A percentile compares a stretch with the other conserved stretches of the same genome.
phyloP scores from a whole-genome alignment of 2,113 vertebrate genomes.

The Galemys pyrenaicus region DNA sequence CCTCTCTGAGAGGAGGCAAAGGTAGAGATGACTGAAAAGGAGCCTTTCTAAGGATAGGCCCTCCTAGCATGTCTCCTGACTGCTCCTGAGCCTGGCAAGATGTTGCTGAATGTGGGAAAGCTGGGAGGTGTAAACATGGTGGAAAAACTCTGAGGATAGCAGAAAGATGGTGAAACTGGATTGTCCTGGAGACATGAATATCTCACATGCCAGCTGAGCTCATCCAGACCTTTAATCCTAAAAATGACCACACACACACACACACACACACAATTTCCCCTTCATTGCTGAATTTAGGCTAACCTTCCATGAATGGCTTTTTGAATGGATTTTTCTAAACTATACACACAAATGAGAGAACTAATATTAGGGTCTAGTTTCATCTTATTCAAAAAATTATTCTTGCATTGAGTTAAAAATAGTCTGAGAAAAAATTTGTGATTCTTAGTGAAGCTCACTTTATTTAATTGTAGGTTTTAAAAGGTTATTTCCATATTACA shows the following conservation, averaged over 20 bases:
- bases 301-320: neutral
- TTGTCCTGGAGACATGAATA: neutral
- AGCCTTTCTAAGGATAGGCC: neutral
- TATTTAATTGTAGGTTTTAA: neutral
- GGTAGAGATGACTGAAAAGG: neutral
- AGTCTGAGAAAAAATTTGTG: slow-evolving; percentile 30
- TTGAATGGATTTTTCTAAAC: neutral
- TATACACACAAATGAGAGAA: neutral
- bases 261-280: neutral
- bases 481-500: slow-evolving; percentile 19
- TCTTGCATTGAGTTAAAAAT: slow-evolving; percentile 43
- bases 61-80: neutral
- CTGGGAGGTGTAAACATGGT: neutral
- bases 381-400: slow-evolving; percentile 25
- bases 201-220: neutral
- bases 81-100: neutral
- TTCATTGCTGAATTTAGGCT: slow-evolving; percentile 8
- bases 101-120: neutral
- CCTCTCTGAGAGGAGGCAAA: neutral
- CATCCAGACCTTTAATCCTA: slow-evolving; percentile 9
- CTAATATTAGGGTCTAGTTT: neutral
- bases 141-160: neutral
- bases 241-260: neutral
- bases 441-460: slow-evolving; percentile 10
- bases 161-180: neutral